These are phyloP conservation scores for Patella pellucida DNA, from an alignment of 2,888 invertebrate species.

Conservation along the genomic window DNA sequence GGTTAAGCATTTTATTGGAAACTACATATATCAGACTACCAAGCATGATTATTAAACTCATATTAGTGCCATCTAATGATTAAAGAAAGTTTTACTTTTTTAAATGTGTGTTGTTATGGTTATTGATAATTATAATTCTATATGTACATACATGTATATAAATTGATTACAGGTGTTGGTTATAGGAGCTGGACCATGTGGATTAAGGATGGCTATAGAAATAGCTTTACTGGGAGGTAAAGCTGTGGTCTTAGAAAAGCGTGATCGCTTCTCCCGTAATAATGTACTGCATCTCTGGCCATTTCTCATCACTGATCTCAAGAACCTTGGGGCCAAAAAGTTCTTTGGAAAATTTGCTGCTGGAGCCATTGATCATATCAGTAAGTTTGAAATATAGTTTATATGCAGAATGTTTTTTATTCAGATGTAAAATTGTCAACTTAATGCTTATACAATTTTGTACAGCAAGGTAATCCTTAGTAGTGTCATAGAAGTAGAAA, in stretches of 20 bases:
- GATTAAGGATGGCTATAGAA: constrained; percentile 94
- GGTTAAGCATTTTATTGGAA: no score
- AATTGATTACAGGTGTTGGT: constrained; percentile 78
- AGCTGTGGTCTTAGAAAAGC: constrained; percentile 91
- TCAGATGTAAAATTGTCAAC: no score
- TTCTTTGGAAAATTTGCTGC: constrained; percentile 99
- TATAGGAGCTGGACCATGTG: constrained; percentile 97
- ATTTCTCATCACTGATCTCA: constrained; percentile 95
- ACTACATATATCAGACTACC: no score
- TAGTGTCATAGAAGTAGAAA: no score
- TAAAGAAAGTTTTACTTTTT: no score
- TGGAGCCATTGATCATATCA: constrained; percentile 97
- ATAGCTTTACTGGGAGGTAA: constrained; percentile 95
- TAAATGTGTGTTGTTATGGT: no score
- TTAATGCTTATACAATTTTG: no score
- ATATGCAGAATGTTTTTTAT: no score
- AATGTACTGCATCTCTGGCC: constrained; percentile 99
- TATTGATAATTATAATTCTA: neutral
- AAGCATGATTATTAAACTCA: no score
- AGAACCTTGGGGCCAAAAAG: constrained; percentile 94
- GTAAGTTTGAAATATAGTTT: constrained; percentile 72
- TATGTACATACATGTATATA: neutral
- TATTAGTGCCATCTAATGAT: no score
- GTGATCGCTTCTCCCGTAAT: constrained; percentile 82
- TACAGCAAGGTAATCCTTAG: no score